Percentiles rank a stretch among this genome's conserved stretches.
Evolutionary conservation across 2,113 vertebrate species (phyloP).

Genomic region (Strix aluco): DNA sequence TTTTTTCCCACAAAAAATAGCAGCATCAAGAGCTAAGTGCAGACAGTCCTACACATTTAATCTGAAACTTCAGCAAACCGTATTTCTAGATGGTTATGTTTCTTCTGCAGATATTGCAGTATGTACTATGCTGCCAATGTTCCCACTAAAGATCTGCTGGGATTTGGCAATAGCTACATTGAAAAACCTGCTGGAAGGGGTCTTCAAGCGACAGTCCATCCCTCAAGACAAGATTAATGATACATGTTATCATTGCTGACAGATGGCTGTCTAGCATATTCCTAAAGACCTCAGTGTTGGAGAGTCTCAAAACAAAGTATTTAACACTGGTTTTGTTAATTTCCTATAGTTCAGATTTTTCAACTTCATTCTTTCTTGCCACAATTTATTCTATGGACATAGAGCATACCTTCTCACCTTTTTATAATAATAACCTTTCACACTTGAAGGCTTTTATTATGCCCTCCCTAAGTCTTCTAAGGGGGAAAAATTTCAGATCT

Average conservation of each 20-base stretch:
- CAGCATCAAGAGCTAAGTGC: background rate
- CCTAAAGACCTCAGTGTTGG: background rate
- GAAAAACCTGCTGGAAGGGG: background rate
- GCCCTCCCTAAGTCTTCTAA: background rate
- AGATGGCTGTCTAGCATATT: conserved; percentile 9
- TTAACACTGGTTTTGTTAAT: background rate
- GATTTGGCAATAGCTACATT: background rate
- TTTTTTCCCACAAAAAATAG: background rate
- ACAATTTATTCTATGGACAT: background rate
- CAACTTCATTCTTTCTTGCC: background rate
- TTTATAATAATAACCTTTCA: background rate
- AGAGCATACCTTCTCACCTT: background rate
- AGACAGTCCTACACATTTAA: background rate
- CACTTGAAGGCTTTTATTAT: background rate
- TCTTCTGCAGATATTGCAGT: background rate
- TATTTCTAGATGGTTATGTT: background rate
- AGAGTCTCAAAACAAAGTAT: conserved; percentile 2
- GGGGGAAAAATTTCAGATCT: background rate
- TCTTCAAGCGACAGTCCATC: background rate
- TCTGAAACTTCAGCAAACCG: background rate
- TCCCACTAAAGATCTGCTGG: background rate
- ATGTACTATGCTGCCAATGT: background rate
- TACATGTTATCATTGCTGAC: background rate
- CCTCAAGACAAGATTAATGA: background rate
- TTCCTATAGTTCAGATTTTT: background rate